Conservation (phyloP, 2,888 invertebrate species). For the Diogma glabrata region DNA sequence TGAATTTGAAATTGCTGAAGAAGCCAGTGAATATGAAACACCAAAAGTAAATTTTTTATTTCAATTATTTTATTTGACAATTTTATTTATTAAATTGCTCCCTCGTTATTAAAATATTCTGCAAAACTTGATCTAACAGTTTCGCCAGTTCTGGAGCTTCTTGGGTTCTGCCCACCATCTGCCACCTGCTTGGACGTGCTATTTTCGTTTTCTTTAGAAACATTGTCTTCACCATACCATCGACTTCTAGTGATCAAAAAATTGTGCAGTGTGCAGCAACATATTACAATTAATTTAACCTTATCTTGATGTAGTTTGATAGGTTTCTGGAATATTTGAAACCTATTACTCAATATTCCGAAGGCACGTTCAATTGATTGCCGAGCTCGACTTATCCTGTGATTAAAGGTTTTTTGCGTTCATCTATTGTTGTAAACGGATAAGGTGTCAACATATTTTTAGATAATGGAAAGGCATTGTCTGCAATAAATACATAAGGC, state of each 20-base stretch:
- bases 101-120: neutral
- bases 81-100: neutral
- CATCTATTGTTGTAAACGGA: neutral
- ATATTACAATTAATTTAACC: conserved; percentile 2
- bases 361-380: neutral
- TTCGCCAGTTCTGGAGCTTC: neutral
- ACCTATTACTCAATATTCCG: neutral
- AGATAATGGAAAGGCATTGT: neutral
- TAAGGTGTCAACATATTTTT: neutral
- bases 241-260: neutral
- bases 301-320: neutral
- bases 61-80: neutral
- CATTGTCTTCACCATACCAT: neutral
- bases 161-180: neutral
- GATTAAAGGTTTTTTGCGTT: neutral
- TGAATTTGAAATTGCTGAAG: neutral
- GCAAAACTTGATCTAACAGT: neutral
- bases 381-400: neutral
- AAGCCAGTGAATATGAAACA: neutral
- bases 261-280: neutral
- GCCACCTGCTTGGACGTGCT: neutral
- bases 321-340: conserved; percentile 2
- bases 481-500: neutral
- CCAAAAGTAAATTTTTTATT: neutral
- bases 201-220: neutral